These are phyloP conservation scores for Apostichopus californicus DNA, from an alignment of 35 echinoderm and acorn worm species.

Conservation along the genomic window DNA sequence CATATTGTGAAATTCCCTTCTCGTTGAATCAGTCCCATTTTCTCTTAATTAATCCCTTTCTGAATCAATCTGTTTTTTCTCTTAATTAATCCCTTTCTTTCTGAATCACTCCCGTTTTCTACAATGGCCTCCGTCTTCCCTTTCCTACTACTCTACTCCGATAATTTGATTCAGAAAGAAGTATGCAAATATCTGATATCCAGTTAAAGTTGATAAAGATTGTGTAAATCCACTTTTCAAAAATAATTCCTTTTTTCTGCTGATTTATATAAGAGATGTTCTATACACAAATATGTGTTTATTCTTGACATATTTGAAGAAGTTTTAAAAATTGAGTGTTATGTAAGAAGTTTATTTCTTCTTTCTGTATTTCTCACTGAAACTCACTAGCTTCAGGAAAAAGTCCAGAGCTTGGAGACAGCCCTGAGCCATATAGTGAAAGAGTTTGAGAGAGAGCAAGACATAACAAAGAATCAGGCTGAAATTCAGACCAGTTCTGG, in stretches of 20 bases:
- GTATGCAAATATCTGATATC: no score
- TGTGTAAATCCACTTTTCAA: no score
- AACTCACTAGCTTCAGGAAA: conserved; percentile 71
- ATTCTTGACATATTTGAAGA: conserved; percentile 63
- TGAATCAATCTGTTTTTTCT: no score
- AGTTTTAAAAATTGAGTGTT: conserved; percentile 64
- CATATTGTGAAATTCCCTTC: no score
- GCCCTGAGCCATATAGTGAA: conserved; percentile 89
- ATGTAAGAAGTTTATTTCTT: conserved; percentile 47
- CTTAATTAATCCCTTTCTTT: no score
- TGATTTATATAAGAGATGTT: not conserved
- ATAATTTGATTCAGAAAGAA: no score
- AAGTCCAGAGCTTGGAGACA: conserved; percentile 81
- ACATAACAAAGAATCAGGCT: conserved; percentile 68
- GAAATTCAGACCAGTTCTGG: conserved; percentile 80
- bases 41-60: no score
- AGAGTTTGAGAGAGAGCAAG: conserved; percentile 93
- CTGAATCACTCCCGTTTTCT: no score
- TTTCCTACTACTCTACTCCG: no score
- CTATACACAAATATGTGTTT: not conserved
- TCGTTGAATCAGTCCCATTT: no score
- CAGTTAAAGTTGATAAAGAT: no score
- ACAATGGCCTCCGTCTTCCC: no score
- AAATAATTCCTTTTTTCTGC: not conserved
- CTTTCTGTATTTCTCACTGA: conserved; percentile 1